Evolutionary conservation across 2,888 invertebrate species (phyloP), one percentile per base, ranked within the genome.

Genomic region (Chymomyza caudatula): DNA sequence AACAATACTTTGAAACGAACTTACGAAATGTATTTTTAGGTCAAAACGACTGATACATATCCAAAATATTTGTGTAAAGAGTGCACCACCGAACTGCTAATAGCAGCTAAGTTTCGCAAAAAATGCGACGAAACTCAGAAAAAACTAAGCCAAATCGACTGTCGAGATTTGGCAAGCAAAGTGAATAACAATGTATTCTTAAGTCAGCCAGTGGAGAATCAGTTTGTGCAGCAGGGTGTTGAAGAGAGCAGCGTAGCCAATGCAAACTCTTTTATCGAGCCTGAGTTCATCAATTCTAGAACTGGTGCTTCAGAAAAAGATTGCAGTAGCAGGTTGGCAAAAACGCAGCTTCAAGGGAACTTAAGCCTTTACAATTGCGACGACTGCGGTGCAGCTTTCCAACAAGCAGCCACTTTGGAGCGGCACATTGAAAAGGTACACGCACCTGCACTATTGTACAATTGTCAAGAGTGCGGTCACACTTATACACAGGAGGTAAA

Each of bases 21-120:
- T 19, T 4, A 47, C 20, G 11, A 42, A 57, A 49, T 58, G 5
- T 0, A 11, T 20, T 58, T 29, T 0, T n/a, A 90, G 89, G 80
- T 89, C 4, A 11, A 85, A 13, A 69, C 66, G 11, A 54, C 44
- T 0, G 88, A 89, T 71, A 60, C 23, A n/a, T 80, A 78, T 54
- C 87, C 89, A 0, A 88, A 90, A 67, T 87, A 85, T 37, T 72
- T 90, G 22, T 90, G 90, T 47, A 85, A 87, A 25, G 82, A 87
- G 29, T 90, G 90, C 49, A 88, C 89, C 0, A 78, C 77, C 6
- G 90, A 90, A 63, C 72, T 90, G 1, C 63, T 90, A 2, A 80
- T 88, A 11, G 76, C 88, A 0, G 88, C 87, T 2, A 88, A 87
- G 65, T 90, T 90, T 68, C 85, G 85, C 1, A 81, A 85, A 13